Percentiles rank a stretch among this genome's conserved stretches.
phyloP scores from a whole-genome alignment of 2,113 vertebrate genomes.

The Mustela nigripes region DNA sequence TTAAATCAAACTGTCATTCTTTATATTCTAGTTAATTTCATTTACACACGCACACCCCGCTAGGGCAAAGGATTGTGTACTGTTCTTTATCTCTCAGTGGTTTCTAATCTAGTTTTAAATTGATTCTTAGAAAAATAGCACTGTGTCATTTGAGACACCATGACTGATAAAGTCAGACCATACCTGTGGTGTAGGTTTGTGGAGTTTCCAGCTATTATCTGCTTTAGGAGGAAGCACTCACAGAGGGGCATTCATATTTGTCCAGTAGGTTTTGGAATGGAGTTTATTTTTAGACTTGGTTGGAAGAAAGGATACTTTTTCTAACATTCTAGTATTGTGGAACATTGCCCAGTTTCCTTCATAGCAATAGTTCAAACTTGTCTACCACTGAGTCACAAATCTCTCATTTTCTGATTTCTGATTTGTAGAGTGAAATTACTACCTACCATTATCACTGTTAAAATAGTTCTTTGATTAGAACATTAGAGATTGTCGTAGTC shows the following conservation, averaged over 20 bases:
- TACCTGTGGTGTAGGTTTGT: neutral
- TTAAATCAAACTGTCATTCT: neutral
- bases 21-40: neutral
- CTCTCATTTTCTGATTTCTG: slow-evolving; percentile 4
- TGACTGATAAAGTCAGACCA: neutral
- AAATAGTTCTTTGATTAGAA: neutral
- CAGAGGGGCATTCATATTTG: neutral
- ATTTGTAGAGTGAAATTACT: neutral
- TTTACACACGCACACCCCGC: too few relatives aligned
- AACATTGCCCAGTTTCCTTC: neutral
- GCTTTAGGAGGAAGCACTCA: neutral
- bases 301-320: neutral
- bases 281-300: neutral
- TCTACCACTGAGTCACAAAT: neutral
- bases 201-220: neutral
- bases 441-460: neutral
- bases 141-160: neutral
- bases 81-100: neutral
- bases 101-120: slow-evolving; percentile 46
- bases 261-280: neutral
- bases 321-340: neutral
- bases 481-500: neutral
- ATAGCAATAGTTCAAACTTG: neutral
- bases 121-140: neutral
- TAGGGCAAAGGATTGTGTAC: neutral